A percentile compares a stretch with the other conserved stretches of the same genome.
phyloP scores from a whole-genome alignment of 2,113 vertebrate genomes.

The Coregonus clupeaformis region DNA sequence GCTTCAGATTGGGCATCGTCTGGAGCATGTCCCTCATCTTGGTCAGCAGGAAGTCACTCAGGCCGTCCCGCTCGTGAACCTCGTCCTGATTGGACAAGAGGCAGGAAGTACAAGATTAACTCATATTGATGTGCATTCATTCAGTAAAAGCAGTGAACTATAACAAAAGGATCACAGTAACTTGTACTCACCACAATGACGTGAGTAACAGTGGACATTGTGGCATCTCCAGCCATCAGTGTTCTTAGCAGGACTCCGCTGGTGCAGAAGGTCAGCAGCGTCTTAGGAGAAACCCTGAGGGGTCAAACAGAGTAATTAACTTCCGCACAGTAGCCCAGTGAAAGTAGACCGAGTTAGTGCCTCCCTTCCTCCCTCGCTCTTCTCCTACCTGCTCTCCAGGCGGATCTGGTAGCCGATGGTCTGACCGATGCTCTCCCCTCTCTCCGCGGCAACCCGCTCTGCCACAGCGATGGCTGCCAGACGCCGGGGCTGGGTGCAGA shows the following conservation, averaged over 20 bases:
- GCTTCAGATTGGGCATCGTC: slow-evolving; percentile 79
- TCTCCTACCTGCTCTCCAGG: slow-evolving; percentile 89
- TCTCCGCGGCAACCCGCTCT: slow-evolving; percentile 92
- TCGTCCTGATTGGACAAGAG: slow-evolving; percentile 80
- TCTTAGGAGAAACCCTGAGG: slow-evolving; percentile 92
- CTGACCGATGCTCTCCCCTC: slow-evolving; percentile 88
- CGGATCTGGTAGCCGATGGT: slow-evolving; percentile 93
- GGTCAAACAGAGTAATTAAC: background rate
- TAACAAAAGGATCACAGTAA: background rate
- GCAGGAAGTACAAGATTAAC: background rate
- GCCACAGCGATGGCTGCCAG: slow-evolving; percentile 90
- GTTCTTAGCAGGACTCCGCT: slow-evolving; percentile 90
- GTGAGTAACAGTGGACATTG: slow-evolving; percentile 87
- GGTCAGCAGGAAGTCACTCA: slow-evolving; percentile 93
- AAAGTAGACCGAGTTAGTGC: background rate
- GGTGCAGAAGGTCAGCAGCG: slow-evolving; percentile 93
- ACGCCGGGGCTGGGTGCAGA: slow-evolving; percentile 93
- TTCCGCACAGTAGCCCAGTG: background rate
- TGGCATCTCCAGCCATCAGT: slow-evolving; percentile 86
- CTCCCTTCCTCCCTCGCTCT: background rate
- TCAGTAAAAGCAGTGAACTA: no score
- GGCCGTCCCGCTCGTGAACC: slow-evolving; percentile 92
- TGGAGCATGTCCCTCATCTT: slow-evolving; percentile 88
- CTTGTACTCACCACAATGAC: slow-evolving; percentile 88
- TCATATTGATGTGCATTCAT: background rate